Conservation (phyloP, 1,140 invertebrate species). For the Hypothenemus hampei region DNA sequence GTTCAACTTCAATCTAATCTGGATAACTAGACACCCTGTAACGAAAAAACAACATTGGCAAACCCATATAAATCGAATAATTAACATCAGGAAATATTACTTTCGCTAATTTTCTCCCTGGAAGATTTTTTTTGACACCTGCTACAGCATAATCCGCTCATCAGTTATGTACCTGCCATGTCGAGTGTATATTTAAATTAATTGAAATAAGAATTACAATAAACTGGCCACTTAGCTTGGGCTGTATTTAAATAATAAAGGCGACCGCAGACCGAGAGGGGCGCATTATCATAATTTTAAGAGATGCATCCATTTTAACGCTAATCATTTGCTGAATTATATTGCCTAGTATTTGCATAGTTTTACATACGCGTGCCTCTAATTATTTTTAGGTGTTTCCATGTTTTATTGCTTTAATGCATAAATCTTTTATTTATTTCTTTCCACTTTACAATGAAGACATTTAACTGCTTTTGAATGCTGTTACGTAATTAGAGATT, state of each 20-base stretch:
- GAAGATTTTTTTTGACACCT: no score
- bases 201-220: constrained; percentile 11
- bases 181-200: constrained; percentile 6
- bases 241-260: constrained; percentile 14
- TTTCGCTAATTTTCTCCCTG: no score
- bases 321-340: constrained; percentile 6
- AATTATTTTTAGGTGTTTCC: constrained; percentile 4
- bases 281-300: constrained; percentile 10
- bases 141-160: background rate
- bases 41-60: no score
- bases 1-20: no score
- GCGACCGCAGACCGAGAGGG: constrained; percentile 1
- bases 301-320: constrained; percentile 10
- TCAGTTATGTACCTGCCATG: constrained; percentile 3
- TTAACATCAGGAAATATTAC: no score
- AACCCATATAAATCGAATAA: no score
- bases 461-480: background rate
- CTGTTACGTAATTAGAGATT: background rate
- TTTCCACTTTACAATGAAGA: background rate
- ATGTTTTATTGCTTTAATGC: background rate
- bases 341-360: constrained; percentile 11
- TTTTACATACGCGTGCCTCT: constrained; percentile 10
- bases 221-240: constrained; percentile 2
- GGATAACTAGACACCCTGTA: no score
- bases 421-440: background rate